phyloP scores from a whole-genome alignment of 2,113 vertebrate species.

The Ctenomys sociabilis region DNA sequence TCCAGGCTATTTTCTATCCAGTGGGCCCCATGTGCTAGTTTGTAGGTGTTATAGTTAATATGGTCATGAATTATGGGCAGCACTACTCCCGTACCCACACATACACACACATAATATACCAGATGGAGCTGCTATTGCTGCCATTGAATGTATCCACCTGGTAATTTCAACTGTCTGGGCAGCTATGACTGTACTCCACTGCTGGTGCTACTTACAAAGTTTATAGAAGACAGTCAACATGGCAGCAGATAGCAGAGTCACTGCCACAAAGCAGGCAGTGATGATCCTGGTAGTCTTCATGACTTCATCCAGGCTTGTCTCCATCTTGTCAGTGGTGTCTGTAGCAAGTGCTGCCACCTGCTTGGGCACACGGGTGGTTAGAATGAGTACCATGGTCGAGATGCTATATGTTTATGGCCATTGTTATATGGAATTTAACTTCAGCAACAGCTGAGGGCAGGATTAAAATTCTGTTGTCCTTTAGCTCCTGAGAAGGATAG shows the following conservation, averaged over 20 bases:
- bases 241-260: constrained; percentile 95
- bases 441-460: not conserved
- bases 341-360: constrained; percentile 91
- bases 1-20: constrained; percentile 97
- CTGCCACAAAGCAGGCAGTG: constrained; percentile 98
- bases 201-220: constrained; percentile 97
- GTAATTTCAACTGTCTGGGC: constrained; percentile 95
- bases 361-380: constrained; percentile 93
- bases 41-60: constrained; percentile 96
- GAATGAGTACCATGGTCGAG: constrained; percentile 95
- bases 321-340: constrained; percentile 88
- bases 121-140: constrained; percentile 84
- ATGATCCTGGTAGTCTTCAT: constrained; percentile 99
- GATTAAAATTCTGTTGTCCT: not conserved
- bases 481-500: not conserved
- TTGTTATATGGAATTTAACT: not conserved
- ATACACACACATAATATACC: constrained; percentile 89
- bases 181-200: constrained; percentile 94
- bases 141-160: constrained; percentile 91
- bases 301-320: constrained; percentile 96
- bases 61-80: constrained; percentile 93
- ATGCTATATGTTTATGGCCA: constrained; percentile 90
- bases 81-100: constrained; percentile 87
- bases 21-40: constrained; percentile 92
- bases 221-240: constrained; percentile 99